These are phyloP conservation scores for Aurelia sp. DNA, from an alignment of 30 jellyfish, hydroid and myxozoan genomes.

Conservation along the genomic window DNA sequence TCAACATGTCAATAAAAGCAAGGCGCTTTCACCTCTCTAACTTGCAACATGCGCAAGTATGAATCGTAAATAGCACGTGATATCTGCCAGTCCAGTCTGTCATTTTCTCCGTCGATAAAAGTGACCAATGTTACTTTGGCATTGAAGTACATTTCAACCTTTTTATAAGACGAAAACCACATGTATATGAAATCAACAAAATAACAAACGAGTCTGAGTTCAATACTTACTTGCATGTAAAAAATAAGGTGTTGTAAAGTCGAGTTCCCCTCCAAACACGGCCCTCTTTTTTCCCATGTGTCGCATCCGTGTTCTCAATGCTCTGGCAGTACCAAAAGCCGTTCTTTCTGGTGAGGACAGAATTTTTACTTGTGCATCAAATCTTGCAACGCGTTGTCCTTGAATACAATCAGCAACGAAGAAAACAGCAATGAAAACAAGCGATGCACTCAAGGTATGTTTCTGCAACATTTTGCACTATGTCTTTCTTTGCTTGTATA, in stretches of 20 bases:
- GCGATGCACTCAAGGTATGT: background rate
- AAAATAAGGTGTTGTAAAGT: slow-evolving; percentile 34
- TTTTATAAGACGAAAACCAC: no score
- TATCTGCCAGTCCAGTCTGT: no score
- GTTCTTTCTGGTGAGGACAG: slow-evolving; percentile 31
- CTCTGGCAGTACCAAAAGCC: slow-evolving; percentile 10
- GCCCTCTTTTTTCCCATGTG: slow-evolving; percentile 18
- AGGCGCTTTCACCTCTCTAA: no score
- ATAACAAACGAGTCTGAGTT: background rate
- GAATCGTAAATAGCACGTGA: no score
- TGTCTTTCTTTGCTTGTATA: no score
- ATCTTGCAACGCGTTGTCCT: slow-evolving; percentile 22
- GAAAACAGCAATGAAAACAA: slow-evolving; percentile 2
- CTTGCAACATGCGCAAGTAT: no score
- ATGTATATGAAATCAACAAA: no score
- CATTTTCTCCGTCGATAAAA: no score
- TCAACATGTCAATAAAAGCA: no score
- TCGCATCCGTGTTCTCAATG: slow-evolving; percentile 40
- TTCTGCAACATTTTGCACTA: no score
- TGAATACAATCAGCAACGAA: background rate
- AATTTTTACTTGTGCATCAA: slow-evolving; percentile 44
- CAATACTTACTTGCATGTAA: slow-evolving; percentile 37
- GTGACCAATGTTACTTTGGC: no score
- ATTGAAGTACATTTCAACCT: no score
- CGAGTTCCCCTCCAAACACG: slow-evolving; percentile 61